These are phyloP conservation scores for Nesidiocoris tenuis DNA, from an alignment of 2,888 invertebrate species.

Conservation along the genomic window DNA sequence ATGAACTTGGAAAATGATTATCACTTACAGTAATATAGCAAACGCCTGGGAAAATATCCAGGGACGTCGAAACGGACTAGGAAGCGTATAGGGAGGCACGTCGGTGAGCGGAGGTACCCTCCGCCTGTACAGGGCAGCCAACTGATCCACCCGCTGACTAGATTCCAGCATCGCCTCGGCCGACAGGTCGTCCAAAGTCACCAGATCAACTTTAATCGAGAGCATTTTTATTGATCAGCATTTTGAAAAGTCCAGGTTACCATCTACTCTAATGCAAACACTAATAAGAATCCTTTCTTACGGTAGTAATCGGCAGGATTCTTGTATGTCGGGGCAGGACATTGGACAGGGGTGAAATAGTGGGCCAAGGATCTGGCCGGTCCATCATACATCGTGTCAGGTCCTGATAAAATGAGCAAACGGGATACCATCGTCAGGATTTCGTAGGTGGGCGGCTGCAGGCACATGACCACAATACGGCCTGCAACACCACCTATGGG, in stretches of 20 bases:
- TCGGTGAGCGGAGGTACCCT: constrained; percentile 65
- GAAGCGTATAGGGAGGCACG: constrained; percentile 76
- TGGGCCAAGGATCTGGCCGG: constrained; percentile 85
- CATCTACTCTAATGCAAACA: no score
- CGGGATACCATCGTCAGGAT: constrained; percentile 91
- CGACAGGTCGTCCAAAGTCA: constrained; percentile 88
- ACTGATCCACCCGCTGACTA: constrained; percentile 85
- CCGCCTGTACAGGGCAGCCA: constrained; percentile 77
- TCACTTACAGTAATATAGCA: constrained; percentile 64
- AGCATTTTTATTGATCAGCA: no score
- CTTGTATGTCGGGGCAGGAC: constrained; percentile 93
- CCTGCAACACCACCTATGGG: constrained; percentile 57
- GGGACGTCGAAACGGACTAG: constrained; percentile 65
- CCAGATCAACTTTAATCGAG: constrained; percentile 75
- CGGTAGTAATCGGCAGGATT: constrained; percentile 95
- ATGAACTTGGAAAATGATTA: no score
- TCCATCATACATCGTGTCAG: constrained; percentile 88
- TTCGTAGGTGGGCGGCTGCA: constrained; percentile 93
- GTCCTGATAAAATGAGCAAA: constrained; percentile 82
- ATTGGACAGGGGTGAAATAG: constrained; percentile 87
- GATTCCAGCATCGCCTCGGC: constrained; percentile 94
- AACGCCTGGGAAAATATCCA: constrained; percentile 69
- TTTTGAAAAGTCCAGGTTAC: no score
- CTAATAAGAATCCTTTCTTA: no score
- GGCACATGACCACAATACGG: constrained; percentile 82